Conservation (phyloP, 2,113 vertebrate genomes). For the Oncorhynchus mykiss region DNA sequence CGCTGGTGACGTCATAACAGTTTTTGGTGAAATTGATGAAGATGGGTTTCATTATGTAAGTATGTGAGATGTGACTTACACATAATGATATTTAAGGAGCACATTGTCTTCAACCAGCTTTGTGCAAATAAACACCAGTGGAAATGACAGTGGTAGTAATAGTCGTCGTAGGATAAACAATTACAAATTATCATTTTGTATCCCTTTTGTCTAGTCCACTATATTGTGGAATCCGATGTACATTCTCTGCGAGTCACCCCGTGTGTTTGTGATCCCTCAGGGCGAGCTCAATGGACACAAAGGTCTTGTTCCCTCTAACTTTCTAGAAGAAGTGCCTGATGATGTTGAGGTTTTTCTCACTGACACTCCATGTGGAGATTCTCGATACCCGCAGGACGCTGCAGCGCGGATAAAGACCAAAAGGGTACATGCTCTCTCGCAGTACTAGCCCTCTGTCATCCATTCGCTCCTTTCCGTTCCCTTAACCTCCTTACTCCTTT, state of each 20-base stretch:
- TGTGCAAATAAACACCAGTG: too few species aligned
- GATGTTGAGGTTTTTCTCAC: slow-evolving; percentile 97
- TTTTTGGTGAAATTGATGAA: slow-evolving; percentile 96
- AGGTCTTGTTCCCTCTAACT: slow-evolving; percentile 97
- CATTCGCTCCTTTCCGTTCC: slow-evolving; percentile 61
- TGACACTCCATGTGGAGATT: slow-evolving; percentile 81
- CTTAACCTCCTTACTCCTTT: slow-evolving; percentile 43
- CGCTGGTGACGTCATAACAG: slow-evolving; percentile 92
- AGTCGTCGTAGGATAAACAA: neutral
- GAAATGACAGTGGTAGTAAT: too few species aligned
- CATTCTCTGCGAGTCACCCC: neutral
- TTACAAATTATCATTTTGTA: neutral
- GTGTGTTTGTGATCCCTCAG: slow-evolving; percentile 61
- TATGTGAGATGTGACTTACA: slow-evolving; percentile 31
- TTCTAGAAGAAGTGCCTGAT: slow-evolving; percentile 99
- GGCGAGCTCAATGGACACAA: slow-evolving; percentile 98
- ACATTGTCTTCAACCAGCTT: too few species aligned
- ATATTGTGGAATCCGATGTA: neutral
- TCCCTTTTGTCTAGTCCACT: neutral
- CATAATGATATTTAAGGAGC: too few species aligned
- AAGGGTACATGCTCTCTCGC: slow-evolving; percentile 89
- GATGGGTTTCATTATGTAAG: slow-evolving; percentile 98
- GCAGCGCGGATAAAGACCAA: slow-evolving; percentile 87
- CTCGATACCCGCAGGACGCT: slow-evolving; percentile 79
- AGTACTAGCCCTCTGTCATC: slow-evolving; percentile 78